Percentiles rank a stretch among this genome's conserved stretches.
These are phyloP conservation scores for Semnornis frantzii DNA, from an alignment of 2,113 vertebrate genomes.

Conservation along the genomic window DNA sequence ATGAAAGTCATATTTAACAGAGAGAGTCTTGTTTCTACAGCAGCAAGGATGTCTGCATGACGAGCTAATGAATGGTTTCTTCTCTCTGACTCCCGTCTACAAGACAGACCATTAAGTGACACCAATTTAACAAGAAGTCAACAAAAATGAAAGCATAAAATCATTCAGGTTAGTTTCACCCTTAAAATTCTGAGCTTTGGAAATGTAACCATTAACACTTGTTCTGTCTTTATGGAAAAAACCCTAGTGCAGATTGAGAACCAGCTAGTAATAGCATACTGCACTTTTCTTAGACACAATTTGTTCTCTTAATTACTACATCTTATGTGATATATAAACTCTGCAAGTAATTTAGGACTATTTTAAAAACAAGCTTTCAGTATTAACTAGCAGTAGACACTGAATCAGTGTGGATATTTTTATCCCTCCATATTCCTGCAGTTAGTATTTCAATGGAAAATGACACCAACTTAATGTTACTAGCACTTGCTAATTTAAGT, in stretches of 20 bases:
- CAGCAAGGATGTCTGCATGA: constrained; percentile 96
- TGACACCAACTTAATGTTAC: background rate
- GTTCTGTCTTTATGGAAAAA: background rate
- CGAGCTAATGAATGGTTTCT: constrained; percentile 97
- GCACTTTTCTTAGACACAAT: background rate
- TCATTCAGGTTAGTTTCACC: background rate
- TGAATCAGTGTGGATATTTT: background rate
- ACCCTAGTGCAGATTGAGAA: background rate
- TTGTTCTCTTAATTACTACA: background rate
- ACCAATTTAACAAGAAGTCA: constrained; percentile 21
- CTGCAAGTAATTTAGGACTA: background rate
- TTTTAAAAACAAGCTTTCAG: background rate
- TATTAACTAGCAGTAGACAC: background rate
- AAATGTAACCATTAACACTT: background rate
- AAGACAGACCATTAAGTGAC: constrained; percentile 31
- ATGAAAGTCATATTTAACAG: constrained; percentile 99
- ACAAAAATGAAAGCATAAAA: background rate
- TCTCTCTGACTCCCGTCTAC: constrained; percentile 93
- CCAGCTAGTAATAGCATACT: background rate
- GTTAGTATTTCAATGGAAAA: background rate
- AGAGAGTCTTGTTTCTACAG: constrained; percentile 95
- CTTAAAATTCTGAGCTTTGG: background rate
- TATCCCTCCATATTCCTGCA: background rate
- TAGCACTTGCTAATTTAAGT: background rate
- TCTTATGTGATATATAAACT: background rate